Evolutionary conservation across 2,888 invertebrate species (phyloP), one percentile per base, ranked within the genome.

Genomic region (Erannis defoliaria): DNA sequence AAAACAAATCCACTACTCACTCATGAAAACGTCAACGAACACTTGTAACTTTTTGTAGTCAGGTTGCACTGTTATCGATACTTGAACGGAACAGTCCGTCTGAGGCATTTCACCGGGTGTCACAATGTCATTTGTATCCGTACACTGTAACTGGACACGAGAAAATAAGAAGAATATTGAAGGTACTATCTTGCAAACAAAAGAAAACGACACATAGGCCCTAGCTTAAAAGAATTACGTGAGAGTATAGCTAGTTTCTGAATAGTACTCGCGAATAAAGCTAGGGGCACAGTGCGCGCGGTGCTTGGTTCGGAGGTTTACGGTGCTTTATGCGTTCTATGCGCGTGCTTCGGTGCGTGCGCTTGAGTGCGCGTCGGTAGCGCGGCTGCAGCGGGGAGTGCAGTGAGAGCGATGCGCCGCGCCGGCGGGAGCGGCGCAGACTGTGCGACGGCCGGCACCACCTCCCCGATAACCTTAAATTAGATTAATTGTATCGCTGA

Each of bases 401-500:
- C 74, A 72, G 68, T 76, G 81, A 85, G 84, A 81, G 83, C 73
- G 78, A 80, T 82, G 88, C 88, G 88, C 81, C 82, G 81, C 76
- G 76, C 76, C 64, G 55, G 43, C 59, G 49, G 42, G 43, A 48
- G 75, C 72, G 81, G 79, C 75, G 82, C 90, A 91, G 92, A 93
- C 92, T 90, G 90, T 86, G 83, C 89, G 92, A 80, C 92, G 90
- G 74, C 88, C 77, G 38, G 10, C 73, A 75, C 76, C 86, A 80
- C 89, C 89, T 85, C 86, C 88, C 85, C 90, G 88, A 89, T 90
- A 90, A 88, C 88, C 90, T 84, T 89, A 90, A 91, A 91, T 92
- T 92, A 92, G 92, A 93, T 90, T 92, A 89, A 93, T 92, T 89
- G 90, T 89, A 91, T 85, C 88, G 88, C 84, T 93, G 93, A 92